phyloP scores from a whole-genome alignment of 2,888 invertebrate genomes.

The Drosophila mimica region DNA sequence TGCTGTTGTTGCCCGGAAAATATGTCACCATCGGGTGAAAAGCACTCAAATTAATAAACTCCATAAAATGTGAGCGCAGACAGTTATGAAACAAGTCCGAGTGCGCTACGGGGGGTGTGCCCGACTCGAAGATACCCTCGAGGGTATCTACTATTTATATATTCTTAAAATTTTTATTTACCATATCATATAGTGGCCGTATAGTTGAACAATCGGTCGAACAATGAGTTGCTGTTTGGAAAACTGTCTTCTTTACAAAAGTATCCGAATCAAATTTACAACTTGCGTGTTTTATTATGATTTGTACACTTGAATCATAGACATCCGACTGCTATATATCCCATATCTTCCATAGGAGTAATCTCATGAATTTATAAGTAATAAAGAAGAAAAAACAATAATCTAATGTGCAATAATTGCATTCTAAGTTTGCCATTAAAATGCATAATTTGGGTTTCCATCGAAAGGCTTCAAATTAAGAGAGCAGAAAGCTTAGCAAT shows the following conservation, averaged over 20 bases:
- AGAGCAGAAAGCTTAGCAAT: neutral
- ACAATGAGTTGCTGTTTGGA: neutral
- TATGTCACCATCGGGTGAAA: constrained; percentile 70
- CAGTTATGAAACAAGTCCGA: constrained; percentile 69
- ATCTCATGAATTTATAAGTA: neutral
- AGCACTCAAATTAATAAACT: constrained; percentile 84
- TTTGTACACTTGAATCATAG: neutral
- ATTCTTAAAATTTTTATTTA: neutral
- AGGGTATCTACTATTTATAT: neutral
- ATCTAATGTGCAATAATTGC: neutral
- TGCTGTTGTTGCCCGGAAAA: constrained; percentile 40
- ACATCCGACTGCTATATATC: neutral
- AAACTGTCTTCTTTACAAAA: neutral
- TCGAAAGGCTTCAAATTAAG: neutral
- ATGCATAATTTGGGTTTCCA: neutral
- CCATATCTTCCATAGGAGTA: neutral
- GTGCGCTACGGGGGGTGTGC: neutral
- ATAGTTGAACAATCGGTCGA: neutral
- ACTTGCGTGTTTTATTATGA: neutral
- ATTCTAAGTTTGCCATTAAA: neutral
- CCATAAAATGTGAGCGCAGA: constrained; percentile 82
- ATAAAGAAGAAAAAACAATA: too few species aligned
- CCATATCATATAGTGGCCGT: neutral
- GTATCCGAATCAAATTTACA: neutral
- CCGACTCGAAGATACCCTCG: constrained; percentile 17